These are phyloP conservation scores for Lasioglossum oenotherae DNA, from an alignment of 2,888 invertebrate genomes.

Conservation along the genomic window DNA sequence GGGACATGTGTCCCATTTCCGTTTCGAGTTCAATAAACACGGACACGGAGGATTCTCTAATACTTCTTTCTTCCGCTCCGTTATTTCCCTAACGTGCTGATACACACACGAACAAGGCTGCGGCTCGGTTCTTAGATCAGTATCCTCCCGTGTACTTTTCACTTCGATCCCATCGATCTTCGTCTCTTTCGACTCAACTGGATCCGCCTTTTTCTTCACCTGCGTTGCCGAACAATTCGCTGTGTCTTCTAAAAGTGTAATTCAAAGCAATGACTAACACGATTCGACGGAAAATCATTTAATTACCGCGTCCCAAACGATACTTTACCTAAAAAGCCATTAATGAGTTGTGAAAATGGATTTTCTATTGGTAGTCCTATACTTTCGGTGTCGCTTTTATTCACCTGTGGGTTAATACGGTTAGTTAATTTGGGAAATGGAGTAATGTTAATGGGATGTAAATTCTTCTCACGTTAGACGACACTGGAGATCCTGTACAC, in stretches of 20 bases:
- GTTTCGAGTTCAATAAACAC: slow-evolving; percentile 77
- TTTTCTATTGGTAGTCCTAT: slow-evolving; percentile 46
- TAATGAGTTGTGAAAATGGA: slow-evolving; percentile 56
- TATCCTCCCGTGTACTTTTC: slow-evolving; percentile 41
- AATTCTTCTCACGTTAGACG: slow-evolving; percentile 45
- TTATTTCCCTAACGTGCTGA: slow-evolving; percentile 76
- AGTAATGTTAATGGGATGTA: neutral
- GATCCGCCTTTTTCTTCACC: slow-evolving; percentile 56
- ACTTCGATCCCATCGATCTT: slow-evolving; percentile 12
- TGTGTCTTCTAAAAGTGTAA: slow-evolving; percentile 50
- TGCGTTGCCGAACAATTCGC: slow-evolving; percentile 45
- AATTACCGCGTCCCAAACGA: neutral
- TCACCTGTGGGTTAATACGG: slow-evolving; percentile 33
- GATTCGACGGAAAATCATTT: neutral
- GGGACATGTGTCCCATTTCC: slow-evolving; percentile 75
- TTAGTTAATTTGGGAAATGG: neutral
- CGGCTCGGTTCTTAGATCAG: slow-evolving; percentile 59
- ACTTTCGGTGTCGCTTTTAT: slow-evolving; percentile 39
- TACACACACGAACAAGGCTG: slow-evolving; percentile 78
- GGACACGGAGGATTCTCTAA: slow-evolving; percentile 79
- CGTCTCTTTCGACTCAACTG: slow-evolving; percentile 35
- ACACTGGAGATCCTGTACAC: slow-evolving; percentile 51
- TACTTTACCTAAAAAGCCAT: slow-evolving; percentile 63
- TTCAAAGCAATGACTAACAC: neutral
- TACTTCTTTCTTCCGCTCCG: slow-evolving; percentile 72